Conservation (phyloP, 1,140 invertebrate genomes). For the Manduca sexta region DNA sequence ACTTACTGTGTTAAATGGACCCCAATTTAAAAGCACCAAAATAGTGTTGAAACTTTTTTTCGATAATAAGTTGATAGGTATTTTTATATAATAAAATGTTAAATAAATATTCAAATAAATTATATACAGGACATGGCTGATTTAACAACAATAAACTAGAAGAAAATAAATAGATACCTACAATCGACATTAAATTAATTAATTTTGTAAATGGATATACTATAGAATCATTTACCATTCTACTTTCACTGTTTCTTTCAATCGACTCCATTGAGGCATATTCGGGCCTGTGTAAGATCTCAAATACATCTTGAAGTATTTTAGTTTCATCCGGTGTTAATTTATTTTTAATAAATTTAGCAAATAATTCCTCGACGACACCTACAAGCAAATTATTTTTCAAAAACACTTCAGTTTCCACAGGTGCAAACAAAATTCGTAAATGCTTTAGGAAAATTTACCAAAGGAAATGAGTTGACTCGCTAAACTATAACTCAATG, state of each 20-base stretch:
- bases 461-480: slow-evolving; percentile 30
- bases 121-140: too few relatives aligned
- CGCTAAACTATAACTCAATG: slow-evolving; percentile 23
- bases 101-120: too few relatives aligned
- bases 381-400: slow-evolving; percentile 27
- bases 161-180: too few relatives aligned
- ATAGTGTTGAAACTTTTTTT: too few relatives aligned
- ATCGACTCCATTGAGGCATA: slow-evolving; percentile 6
- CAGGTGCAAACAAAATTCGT: not conserved
- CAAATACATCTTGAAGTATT: slow-evolving; percentile 28
- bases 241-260: slow-evolving; percentile 9
- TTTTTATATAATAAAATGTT: too few relatives aligned
- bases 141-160: too few relatives aligned
- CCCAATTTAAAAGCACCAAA: too few relatives aligned
- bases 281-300: slow-evolving; percentile 27
- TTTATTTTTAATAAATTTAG: slow-evolving; percentile 32
- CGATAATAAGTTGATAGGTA: too few relatives aligned
- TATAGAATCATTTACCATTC: slow-evolving; percentile 32
- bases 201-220: too few relatives aligned
- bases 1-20: too few relatives aligned
- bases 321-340: slow-evolving; percentile 25
- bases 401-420: too few relatives aligned
- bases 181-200: too few relatives aligned
- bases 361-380: slow-evolving; percentile 36
- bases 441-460: slow-evolving; percentile 16